Base-by-base conservation (phyloP, 92 coral and sea anemone species). In the Palythoa caribaeorum region DNA sequence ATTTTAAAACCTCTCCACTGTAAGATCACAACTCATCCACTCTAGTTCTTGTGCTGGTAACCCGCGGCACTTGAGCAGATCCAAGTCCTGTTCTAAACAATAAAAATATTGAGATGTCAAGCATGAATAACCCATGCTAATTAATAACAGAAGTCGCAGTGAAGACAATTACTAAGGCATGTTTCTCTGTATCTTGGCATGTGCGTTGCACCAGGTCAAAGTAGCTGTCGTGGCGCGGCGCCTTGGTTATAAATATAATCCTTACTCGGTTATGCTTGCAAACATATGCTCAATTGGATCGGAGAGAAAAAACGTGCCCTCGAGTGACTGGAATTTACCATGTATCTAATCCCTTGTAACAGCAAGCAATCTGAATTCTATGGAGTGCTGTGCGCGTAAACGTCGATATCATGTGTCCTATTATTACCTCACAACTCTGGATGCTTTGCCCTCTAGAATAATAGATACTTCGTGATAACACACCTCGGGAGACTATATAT, bases 61-160 rank as follows among this genome's bases (percentile, higher is more conserved):
- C 74, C 76, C 19, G 75, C 62, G 76, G 86, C 86, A 81, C 74
- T 66, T 81, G 5, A 81, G 59, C 76, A 71, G 35, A 66, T 39
- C 71, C 86, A 68, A 65, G 86, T 13, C 86, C 86, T 81, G 62
- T 81, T 81, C 19, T 16, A 81, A 81, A 81, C 86, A 81, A 81
- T 81, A 68, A 81, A 81, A 81, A 81, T 81, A 63, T 81, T 81
- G 86, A 81, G 51, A 19, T 81, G 86, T 81, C 91, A 89, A 70
- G 86, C 89, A 59, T 91, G 90, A 91, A 88, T 91, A 91, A 91
- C 88, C 57, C 79, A 69, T 83, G 93, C 89, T 91, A 91, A 91
- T 91, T 89, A 91, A 91, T 77, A 88, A 40, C 93, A 91, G 91
- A 81, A 86, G 76, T 51, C 74, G 57, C 47, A 44, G 50, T 44